Conservation (phyloP, 2,888 invertebrate species). For the Drosophila cognata region DNA sequence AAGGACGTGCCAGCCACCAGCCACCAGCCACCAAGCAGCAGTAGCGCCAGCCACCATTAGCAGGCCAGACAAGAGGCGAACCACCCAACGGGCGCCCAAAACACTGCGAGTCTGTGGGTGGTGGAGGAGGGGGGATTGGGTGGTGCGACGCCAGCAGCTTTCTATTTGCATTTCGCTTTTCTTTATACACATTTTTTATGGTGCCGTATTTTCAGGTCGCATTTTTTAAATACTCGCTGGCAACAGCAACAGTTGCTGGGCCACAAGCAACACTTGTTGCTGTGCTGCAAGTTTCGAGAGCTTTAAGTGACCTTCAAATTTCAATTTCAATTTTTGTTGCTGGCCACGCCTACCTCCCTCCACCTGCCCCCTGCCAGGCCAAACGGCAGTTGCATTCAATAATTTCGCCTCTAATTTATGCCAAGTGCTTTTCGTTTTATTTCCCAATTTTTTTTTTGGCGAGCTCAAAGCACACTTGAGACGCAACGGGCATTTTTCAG, state of each 20-base stretch:
- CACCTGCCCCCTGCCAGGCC: slow-evolving; percentile 6
- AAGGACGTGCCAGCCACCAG: slow-evolving; percentile 69
- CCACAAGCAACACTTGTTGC: slow-evolving; percentile 1
- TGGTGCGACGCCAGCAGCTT: slow-evolving; percentile 52
- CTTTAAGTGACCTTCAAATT: slow-evolving; percentile 71
- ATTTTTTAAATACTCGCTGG: slow-evolving; percentile 58
- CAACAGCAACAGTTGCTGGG: slow-evolving; percentile 12
- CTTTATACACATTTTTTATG: slow-evolving; percentile 55
- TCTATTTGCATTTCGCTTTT: slow-evolving; percentile 79
- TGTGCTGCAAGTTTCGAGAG: slow-evolving; percentile 9
- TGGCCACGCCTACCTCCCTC: slow-evolving; percentile 35
- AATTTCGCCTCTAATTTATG: slow-evolving; percentile 64
- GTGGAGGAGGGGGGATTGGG: neutral
- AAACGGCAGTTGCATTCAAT: slow-evolving; percentile 54
- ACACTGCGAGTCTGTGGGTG: neutral
- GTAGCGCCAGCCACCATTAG: slow-evolving; percentile 1
- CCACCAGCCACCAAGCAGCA: slow-evolving; percentile 10
- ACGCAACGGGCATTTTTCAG: slow-evolving; percentile 54
- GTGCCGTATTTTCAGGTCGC: slow-evolving; percentile 48
- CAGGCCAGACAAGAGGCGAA: slow-evolving; percentile 23
- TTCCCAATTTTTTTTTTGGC: slow-evolving; percentile 3
- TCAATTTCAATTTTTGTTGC: slow-evolving; percentile 10
- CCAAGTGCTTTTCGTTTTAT: slow-evolving; percentile 43
- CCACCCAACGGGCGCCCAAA: slow-evolving; percentile 12
- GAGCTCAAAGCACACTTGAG: slow-evolving; percentile 57